Conservation (phyloP, 2,888 invertebrate genomes). For the Itoplectis maculator region DNA sequence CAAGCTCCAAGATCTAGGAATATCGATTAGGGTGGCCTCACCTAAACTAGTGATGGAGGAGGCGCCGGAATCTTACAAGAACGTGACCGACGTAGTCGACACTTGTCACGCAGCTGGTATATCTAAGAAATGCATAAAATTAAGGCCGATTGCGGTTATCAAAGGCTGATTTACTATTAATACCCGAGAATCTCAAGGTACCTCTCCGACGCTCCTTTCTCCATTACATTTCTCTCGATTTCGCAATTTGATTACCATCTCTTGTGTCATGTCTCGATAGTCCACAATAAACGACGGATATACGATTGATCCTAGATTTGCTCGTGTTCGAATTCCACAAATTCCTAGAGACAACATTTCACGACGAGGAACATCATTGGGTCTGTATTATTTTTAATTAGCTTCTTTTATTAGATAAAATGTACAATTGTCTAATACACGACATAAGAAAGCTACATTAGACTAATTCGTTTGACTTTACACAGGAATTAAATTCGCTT, state of each 20-base stretch:
- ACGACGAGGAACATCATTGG: not conserved
- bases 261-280: conserved; percentile 23
- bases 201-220: not conserved
- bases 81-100: conserved; percentile 99
- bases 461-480: conserved; percentile 83
- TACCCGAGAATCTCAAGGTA: conserved; percentile 24
- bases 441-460: conserved; percentile 82
- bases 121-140: conserved; percentile 97
- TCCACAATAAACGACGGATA: conserved; percentile 9
- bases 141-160: conserved; percentile 99
- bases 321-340: not conserved
- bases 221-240: not conserved
- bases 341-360: not conserved
- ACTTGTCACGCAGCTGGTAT: conserved; percentile 99
- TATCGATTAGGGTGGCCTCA: conserved; percentile 98
- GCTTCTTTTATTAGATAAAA: conserved; percentile 83
- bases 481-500: conserved; percentile 81
- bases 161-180: conserved; percentile 91
- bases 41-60: conserved; percentile 99
- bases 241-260: not conserved
- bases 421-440: conserved; percentile 83
- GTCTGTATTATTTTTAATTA: conserved; percentile 72
- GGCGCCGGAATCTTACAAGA: conserved; percentile 99
- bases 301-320: not conserved
- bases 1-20: conserved; percentile 93